Evolutionary conservation across 1,140 invertebrate genomes (phyloP).

Genomic region (Tetraneura akinire): DNA sequence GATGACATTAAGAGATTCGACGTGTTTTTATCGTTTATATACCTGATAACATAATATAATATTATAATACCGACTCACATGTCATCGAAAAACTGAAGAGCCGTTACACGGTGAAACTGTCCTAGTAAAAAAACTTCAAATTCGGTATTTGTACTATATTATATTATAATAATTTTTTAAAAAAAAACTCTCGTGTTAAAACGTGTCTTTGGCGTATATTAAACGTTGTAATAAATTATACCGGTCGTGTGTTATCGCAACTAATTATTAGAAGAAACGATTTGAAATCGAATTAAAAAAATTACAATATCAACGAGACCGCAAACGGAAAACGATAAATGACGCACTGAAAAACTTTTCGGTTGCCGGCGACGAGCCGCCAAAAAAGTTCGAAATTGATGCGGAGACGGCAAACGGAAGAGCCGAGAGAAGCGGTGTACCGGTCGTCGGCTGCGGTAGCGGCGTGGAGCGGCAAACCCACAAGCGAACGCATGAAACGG

Average conservation of each 20-base stretch:
- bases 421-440: neutral
- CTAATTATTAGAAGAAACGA: too few relatives aligned
- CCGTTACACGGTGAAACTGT: neutral
- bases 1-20: too few relatives aligned
- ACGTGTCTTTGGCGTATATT: too few relatives aligned
- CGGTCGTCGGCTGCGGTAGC: neutral
- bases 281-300: too few relatives aligned
- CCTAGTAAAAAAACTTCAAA: too few relatives aligned
- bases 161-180: neutral
- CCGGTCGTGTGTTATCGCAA: too few relatives aligned
- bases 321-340: neutral
- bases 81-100: slow-evolving; percentile 17
- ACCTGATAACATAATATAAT: too few relatives aligned
- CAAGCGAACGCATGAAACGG: neutral
- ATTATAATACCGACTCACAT: slow-evolving; percentile 26
- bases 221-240: too few relatives aligned
- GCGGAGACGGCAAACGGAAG: neutral
- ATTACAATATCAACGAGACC: neutral
- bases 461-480: neutral
- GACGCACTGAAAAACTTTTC: neutral
- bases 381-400: neutral
- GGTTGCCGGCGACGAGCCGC: neutral
- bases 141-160: neutral
- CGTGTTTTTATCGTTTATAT: too few relatives aligned
- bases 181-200: too few relatives aligned